Conservation (phyloP, 37 sponge, comb jelly and placozoan species). For the Spongia lamella region DNA sequence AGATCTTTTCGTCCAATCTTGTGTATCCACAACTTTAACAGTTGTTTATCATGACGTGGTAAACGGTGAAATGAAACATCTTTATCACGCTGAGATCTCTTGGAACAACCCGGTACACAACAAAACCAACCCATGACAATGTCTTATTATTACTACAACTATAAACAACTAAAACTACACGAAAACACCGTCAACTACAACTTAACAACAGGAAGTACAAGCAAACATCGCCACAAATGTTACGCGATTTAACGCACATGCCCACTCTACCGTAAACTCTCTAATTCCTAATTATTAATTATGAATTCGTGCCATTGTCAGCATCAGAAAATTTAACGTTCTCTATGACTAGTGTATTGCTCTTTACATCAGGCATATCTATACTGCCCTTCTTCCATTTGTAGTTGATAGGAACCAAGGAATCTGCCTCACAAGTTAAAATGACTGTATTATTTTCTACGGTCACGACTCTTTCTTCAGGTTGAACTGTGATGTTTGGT, state of each 20-base stretch:
- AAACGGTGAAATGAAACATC: slow-evolving; percentile 21
- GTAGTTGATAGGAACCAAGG: slow-evolving; percentile 6
- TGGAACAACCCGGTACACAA: slow-evolving; percentile 41
- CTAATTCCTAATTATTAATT: too few relatives aligned
- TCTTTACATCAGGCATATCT: not conserved
- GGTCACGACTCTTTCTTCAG: slow-evolving; percentile 8
- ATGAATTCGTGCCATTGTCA: not conserved
- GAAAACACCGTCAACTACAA: too few relatives aligned
- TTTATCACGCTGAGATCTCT: slow-evolving; percentile 16
- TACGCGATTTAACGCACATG: too few relatives aligned
- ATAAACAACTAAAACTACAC: too few relatives aligned
- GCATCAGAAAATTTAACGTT: not conserved
- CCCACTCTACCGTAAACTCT: too few relatives aligned
- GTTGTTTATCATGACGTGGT: slow-evolving; percentile 33
- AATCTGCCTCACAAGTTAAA: slow-evolving; percentile 12
- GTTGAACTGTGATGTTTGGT: slow-evolving; percentile 8
- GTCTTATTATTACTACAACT: too few relatives aligned
- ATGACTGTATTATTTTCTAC: slow-evolving; percentile 9
- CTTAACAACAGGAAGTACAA: too few relatives aligned
- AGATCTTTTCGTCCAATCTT: slow-evolving; percentile 26
- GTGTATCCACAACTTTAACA: slow-evolving; percentile 38
- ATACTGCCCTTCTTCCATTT: slow-evolving; percentile 18
- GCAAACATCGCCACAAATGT: too few relatives aligned
- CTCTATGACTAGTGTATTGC: not conserved
- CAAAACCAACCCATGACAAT: too few relatives aligned